phyloP scores from a whole-genome alignment of 2,797 vertebrate genomes.

The Loris lydekkerianus region DNA sequence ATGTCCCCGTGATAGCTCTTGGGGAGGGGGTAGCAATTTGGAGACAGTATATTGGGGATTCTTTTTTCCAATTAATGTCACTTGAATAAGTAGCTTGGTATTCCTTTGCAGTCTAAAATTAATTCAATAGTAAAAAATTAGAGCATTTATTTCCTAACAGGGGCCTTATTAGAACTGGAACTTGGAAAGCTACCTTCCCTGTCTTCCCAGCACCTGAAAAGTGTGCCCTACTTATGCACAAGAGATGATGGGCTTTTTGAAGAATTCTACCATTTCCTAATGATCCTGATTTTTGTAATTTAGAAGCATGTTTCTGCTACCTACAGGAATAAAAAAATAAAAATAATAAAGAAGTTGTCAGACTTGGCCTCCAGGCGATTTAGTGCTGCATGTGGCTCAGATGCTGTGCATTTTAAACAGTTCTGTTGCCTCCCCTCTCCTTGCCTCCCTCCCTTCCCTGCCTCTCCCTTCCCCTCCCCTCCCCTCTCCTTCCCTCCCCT shows the following conservation, averaged over 20 bases:
- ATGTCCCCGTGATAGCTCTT: accelerated
- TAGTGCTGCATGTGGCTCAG: conserved; percentile 40
- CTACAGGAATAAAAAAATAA: background rate
- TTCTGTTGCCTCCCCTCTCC: background rate
- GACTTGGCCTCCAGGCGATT: background rate
- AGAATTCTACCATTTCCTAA: conserved; percentile 19
- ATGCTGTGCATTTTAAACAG: background rate
- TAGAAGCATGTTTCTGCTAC: conserved; percentile 35
- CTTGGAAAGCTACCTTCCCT: background rate
- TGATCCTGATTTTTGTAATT: background rate
- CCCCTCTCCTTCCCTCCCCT: too few species aligned
- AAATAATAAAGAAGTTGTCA: background rate
- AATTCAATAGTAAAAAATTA: background rate
- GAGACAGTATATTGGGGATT: background rate
- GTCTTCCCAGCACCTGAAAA: background rate
- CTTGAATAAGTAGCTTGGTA: background rate
- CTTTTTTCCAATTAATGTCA: background rate
- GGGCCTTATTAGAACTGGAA: background rate
- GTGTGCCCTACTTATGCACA: background rate
- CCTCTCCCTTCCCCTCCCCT: too few species aligned
- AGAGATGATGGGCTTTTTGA: background rate
- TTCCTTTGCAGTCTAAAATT: background rate
- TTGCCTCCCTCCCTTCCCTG: too few species aligned
- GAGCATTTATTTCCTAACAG: background rate
- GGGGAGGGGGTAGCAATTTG: background rate